Evolutionary conservation across 2,113 vertebrate genomes (phyloP), one percentile per base, ranked within the genome.

Genomic region (Vicugna pacos): DNA sequence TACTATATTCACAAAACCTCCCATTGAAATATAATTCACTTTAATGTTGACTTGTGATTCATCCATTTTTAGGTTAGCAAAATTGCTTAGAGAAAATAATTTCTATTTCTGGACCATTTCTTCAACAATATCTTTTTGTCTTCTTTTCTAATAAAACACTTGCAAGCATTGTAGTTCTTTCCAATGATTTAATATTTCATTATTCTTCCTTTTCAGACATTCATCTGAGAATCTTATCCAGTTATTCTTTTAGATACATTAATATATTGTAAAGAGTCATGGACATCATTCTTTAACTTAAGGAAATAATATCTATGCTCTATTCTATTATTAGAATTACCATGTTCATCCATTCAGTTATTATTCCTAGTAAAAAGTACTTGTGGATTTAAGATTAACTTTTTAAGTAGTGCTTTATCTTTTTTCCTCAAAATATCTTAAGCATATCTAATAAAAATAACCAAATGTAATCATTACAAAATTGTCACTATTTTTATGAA

Each of bases 41-140:
- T 83, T 86, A 81, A 76, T 48, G 10, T 35, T 86, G 38, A 90
- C n/a, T 30, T 93, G 2, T 81, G 73, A 58, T 35, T 92, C 52
- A 77, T 70, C 13, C 17, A 50, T 58, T 90, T 93, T 67, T 73
- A 5, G 5, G 62, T 35, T 89, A 73, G 67, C 6, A 69, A 64
- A 90, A 64, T 20, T 81, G 13, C 48, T 67, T 86, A 93, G 35
- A 95, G 80, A 90, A 86, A 90, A 81, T 19, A 62, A 32, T 60
- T 90, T 92, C 60, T 96, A 73, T 86, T 92, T 90, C 30, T 65
- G 17, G n/a, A 75, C 19, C 16, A 42, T 81, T 86, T 90, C 13
- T 42, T 86, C 8, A 54, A 28, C 80, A 11, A 75, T 75, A 20
- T 84, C 8, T 85, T 92, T 82, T 70, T 48, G 16, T 54, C 46